Evolutionary conservation across 2,113 vertebrate genomes (phyloP).

Genomic region (Entomyzon cyanotis): DNA sequence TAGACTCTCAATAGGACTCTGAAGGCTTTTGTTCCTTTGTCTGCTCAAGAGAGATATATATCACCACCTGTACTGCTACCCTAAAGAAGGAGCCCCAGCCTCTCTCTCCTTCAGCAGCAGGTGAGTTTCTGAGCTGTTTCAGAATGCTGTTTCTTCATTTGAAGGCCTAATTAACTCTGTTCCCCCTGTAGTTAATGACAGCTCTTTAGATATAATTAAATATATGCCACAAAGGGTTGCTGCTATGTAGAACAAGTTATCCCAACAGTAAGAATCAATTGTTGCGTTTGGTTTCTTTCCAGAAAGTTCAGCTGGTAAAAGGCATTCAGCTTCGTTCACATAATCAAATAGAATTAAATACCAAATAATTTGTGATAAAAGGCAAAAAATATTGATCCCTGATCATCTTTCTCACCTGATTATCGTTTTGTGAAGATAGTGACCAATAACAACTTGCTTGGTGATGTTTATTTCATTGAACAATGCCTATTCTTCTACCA

Average conservation of each 20-base stretch:
- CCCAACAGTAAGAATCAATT: neutral
- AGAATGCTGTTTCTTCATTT: neutral
- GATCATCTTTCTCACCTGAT: neutral
- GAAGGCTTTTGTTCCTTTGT: neutral
- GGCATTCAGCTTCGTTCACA: neutral
- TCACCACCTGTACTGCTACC: neutral
- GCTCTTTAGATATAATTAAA: neutral
- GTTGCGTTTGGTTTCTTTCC: neutral
- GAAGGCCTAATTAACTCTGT: neutral
- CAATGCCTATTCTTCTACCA: neutral
- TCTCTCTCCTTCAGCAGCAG: neutral
- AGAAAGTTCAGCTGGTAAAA: neutral
- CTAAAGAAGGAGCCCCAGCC: neutral
- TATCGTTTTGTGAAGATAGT: neutral
- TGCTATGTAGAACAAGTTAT: neutral
- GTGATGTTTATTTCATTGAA: neutral
- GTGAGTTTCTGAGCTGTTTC: neutral
- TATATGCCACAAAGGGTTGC: neutral
- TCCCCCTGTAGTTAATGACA: neutral
- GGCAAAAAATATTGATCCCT: neutral
- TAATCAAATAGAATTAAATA: neutral
- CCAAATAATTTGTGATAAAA: neutral
- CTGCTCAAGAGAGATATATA: neutral
- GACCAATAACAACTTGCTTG: neutral
- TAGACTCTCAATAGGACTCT: neutral